A percentile compares a stretch with the other conserved stretches of the same genome.
Conservation (phyloP, 2,888 invertebrate species). For the Papilio protenor region DNA sequence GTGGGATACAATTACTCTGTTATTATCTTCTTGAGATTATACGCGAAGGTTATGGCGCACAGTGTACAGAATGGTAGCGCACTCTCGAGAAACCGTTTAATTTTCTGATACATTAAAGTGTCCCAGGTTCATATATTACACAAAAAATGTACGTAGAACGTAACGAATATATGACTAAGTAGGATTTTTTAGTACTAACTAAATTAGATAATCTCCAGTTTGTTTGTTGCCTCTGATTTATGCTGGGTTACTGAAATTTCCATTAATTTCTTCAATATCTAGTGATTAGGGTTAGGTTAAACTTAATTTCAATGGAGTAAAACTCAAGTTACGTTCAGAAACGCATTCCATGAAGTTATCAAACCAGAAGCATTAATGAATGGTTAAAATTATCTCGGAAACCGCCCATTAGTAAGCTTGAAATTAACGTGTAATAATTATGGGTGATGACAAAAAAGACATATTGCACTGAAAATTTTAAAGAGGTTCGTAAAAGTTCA, state of each 20-base stretch:
- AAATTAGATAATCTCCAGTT: too few relatives aligned
- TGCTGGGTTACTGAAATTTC: too few relatives aligned
- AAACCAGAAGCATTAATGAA: too few relatives aligned
- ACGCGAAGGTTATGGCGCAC: slow-evolving; percentile 8
- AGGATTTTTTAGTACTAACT: too few relatives aligned
- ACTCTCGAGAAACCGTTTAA: slow-evolving; percentile 22
- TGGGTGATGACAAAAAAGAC: neutral
- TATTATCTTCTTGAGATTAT: slow-evolving; percentile 34
- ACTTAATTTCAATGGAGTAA: too few relatives aligned
- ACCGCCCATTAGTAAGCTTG: neutral
- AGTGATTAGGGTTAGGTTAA: too few relatives aligned
- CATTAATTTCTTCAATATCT: too few relatives aligned
- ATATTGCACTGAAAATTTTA: neutral
- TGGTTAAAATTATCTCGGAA: too few relatives aligned
- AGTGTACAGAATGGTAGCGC: neutral
- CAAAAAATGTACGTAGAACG: neutral
- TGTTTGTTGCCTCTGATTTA: too few relatives aligned
- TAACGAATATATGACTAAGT: neutral
- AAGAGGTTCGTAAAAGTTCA: neutral
- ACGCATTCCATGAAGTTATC: too few relatives aligned
- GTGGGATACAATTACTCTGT: slow-evolving; percentile 14
- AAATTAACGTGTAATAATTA: neutral
- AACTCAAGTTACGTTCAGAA: too few relatives aligned
- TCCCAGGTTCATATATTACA: slow-evolving; percentile 15
- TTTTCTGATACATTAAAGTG: slow-evolving; percentile 35